Base-by-base conservation (phyloP, 1,140 invertebrate species). In the Danaus melanippus region DNA sequence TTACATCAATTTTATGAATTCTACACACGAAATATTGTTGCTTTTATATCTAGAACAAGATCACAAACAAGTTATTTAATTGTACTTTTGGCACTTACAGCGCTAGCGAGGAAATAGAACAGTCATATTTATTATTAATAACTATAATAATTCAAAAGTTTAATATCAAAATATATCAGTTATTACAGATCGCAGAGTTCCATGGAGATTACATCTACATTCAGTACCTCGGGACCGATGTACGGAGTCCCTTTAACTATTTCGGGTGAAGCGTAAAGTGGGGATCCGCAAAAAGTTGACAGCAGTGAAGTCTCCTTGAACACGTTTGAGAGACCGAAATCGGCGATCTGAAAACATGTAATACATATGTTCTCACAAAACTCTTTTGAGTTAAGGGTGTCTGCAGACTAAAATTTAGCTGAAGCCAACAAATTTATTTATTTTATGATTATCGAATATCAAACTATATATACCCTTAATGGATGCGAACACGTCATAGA, bases 231-330 rank as follows among this genome's bases (percentile, higher is more conserved):
- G 8, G 98, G 97, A n/a, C 98, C 98, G 71, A 95, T 93, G 77
- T 99, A 99, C 1, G 98, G 97, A 12, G 94, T 96, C 56, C 98
- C 98, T 87, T 97, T 96, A 9, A 99, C 98, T 64, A 99, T 99
- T 89, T 99, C 98, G 0, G 98, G 98, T 47, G 97, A 99, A 10
- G 98, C 98, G 79, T 99, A 99, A 8, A 99, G 80, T 1, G 98
- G 98, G 76, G 96, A 98, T 6, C 98, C 98, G 87, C 98, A 99
- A 86, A 98, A 99, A 32, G 98, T 99, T 54, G 92, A 94, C 58
- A 99, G 82, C 44, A 99, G 83, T 42, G 93, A 90, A 58, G 93
- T 92, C 69, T 96, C 95, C 86, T 96, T 95, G 78, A 98, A 99
- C 55, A 98, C 97, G 87, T 99, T 99, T 39, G 97, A 98, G 17